A percentile compares a stretch with the other conserved stretches of the same genome.
These are phyloP conservation scores for Hypsibius dujardini DNA, from an alignment of 1,140 invertebrate genomes.

Conservation along the genomic window DNA sequence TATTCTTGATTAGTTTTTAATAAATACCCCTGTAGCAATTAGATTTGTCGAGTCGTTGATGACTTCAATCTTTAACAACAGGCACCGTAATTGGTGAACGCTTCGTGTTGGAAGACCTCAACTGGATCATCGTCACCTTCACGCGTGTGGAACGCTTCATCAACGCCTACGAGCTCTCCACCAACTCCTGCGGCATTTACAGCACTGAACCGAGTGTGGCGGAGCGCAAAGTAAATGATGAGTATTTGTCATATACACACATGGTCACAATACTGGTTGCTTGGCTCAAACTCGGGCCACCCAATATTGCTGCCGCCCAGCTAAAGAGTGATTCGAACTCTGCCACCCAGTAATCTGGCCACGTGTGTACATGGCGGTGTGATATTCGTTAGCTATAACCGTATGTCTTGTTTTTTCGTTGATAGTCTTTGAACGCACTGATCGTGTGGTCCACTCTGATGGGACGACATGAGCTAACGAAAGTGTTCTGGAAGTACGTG, in stretches of 20 bases:
- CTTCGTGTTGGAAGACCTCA: constrained; percentile 24
- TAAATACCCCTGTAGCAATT: no score
- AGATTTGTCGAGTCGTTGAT: background rate
- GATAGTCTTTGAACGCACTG: constrained; percentile 29
- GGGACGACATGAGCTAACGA: constrained; percentile 28
- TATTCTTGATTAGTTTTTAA: background rate
- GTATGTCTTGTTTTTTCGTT: no score
- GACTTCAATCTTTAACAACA: background rate
- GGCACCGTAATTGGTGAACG: constrained; percentile 12
- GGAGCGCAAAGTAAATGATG: constrained; percentile 30
- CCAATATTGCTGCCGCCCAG: no score
- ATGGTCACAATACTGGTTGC: no score
- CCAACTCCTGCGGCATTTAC: constrained; percentile 29
- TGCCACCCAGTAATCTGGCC: no score
- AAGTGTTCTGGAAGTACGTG: constrained; percentile 34
- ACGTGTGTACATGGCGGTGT: no score
- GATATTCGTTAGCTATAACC: no score
- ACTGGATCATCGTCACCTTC: constrained; percentile 28
- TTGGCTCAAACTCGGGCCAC: no score
- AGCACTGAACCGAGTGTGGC: constrained; percentile 28
- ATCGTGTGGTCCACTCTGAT: constrained; percentile 32
- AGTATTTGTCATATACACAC: no score
- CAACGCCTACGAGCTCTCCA: constrained; percentile 31
- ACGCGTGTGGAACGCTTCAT: constrained; percentile 32
- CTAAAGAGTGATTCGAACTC: no score